A percentile compares a stretch with the other conserved stretches of the same genome.
These are phyloP conservation scores for Lysandra coridon DNA, from an alignment of 2,888 invertebrate species.

Conservation along the genomic window DNA sequence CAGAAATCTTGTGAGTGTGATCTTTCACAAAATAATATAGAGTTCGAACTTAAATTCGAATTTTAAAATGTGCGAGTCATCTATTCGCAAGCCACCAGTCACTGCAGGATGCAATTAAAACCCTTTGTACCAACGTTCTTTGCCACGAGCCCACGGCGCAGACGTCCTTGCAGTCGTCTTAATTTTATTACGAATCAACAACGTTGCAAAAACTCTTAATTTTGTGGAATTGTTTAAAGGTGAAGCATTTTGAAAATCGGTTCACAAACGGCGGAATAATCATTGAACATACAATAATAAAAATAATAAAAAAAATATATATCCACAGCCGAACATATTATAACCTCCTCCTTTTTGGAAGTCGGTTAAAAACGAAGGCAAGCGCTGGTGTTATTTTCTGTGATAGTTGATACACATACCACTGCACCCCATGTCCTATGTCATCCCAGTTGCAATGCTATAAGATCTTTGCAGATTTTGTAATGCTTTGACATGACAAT, in stretches of 20 bases:
- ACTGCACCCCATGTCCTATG: too few species aligned
- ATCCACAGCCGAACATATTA: too few species aligned
- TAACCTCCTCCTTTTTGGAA: too few species aligned
- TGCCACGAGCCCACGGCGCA: not conserved
- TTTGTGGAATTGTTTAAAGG: constrained; percentile 38
- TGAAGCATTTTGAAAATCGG: not conserved
- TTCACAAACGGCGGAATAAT: too few species aligned
- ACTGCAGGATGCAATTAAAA: constrained; percentile 9
- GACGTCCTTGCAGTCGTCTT: constrained; percentile 46
- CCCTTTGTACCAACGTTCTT: constrained; percentile 3
- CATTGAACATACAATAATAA: too few species aligned
- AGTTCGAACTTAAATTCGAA: not conserved
- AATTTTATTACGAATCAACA: constrained; percentile 63
- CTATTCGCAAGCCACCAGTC: not conserved
- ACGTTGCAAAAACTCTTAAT: constrained; percentile 44
- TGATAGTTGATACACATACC: too few species aligned
- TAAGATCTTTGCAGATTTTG: too few species aligned
- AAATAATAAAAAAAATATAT: too few species aligned
- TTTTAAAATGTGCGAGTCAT: not conserved
- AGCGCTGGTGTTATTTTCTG: too few species aligned
- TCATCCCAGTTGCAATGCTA: too few species aligned
- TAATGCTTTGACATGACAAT: too few species aligned
- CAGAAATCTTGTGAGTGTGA: not conserved
- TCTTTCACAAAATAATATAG: not conserved
- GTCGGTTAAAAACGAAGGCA: too few species aligned